Percentiles rank a stretch among this genome's conserved stretches.
phyloP scores from a whole-genome alignment of 1,140 invertebrate genomes.

The Dreissena polymorpha region DNA sequence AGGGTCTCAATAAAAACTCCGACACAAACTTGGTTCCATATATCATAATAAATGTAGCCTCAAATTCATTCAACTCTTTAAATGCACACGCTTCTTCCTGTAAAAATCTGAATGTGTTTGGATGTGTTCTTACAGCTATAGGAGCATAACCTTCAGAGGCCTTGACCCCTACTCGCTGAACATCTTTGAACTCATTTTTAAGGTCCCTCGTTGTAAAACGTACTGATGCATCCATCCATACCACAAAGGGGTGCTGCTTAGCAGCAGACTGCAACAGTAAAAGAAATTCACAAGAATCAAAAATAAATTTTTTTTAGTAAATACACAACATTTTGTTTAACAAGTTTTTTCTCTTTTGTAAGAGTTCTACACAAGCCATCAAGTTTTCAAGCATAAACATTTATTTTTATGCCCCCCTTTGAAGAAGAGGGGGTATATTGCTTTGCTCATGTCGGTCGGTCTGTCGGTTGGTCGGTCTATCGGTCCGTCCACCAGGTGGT shows the following conservation, averaged over 20 bases:
- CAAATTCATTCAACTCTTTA: conserved; percentile 37
- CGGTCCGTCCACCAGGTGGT: no score
- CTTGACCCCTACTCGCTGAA: conserved; percentile 31
- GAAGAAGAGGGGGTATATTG: no score
- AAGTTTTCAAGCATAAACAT: no score
- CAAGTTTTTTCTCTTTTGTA: no score
- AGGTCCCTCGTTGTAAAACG: conserved; percentile 41
- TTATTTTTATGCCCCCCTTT: no score
- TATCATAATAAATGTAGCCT: conserved; percentile 48
- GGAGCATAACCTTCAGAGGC: conserved; percentile 19
- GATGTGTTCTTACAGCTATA: conserved; percentile 39
- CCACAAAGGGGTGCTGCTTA: conserved; percentile 47
- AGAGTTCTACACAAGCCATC: no score
- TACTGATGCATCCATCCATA: conserved; percentile 54
- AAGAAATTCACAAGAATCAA: background rate
- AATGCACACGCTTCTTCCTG: conserved; percentile 43
- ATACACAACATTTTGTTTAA: no score
- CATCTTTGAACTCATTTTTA: conserved; percentile 14
- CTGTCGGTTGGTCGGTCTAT: no score
- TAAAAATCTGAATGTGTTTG: conserved; percentile 30
- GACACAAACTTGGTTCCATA: conserved; percentile 43
- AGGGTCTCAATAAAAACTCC: conserved; percentile 47
- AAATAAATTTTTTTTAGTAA: no score
- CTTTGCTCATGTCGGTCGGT: no score
- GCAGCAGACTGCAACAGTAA: conserved; percentile 37